Base-by-base conservation (phyloP, 2,888 invertebrate genomes). In the Corythucha ciliata region DNA sequence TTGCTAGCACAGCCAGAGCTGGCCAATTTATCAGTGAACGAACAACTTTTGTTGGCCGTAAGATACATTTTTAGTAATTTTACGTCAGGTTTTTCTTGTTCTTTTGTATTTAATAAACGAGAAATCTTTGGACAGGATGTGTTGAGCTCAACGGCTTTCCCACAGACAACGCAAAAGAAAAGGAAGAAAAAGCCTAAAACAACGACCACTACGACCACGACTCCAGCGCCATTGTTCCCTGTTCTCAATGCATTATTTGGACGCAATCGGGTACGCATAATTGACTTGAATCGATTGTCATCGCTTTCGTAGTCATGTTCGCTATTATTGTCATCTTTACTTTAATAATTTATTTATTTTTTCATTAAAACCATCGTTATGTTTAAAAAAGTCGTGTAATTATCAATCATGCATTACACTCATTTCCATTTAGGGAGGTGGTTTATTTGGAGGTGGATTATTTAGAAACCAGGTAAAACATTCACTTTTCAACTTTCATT, bases 21-120 rank as follows among this genome's bases (percentile, higher is more conserved):
- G 18, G 47, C 52, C 18, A 55, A 52, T 20, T 42, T 57, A 25
- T 55, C 57, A 6, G 41, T 52, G 18, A 37, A 50, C 14, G 60
- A 60, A 24, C 60, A 58, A 44, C 47, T 60, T 16, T 42, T 60
- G 22, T 41, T 60, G 4, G 60, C 60, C 20, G 60, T 60, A 26
- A 58, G 57, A 53, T 18, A 49, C 22, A 45, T 7, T 48, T 14
- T 10, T n/a, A 47, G 20, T 39, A n/a, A 21, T 14, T 16, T 10
- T 20, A 12, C n/a, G 22, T 7, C 20, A 8, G 47, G 6, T 39
- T 12, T 22, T 16, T 12, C n/a, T 20, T 12, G 24, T 18, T 46
- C 16, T 47, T 46, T 16, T 42, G n/a, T 18, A 40, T 45, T 18
- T n/a, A 45, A 8, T 47, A 44, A 21, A 41, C n/a, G 3, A 3